These are phyloP conservation scores for Acromyrmex echinatior DNA, from an alignment of 1,140 invertebrate species.

Conservation along the genomic window DNA sequence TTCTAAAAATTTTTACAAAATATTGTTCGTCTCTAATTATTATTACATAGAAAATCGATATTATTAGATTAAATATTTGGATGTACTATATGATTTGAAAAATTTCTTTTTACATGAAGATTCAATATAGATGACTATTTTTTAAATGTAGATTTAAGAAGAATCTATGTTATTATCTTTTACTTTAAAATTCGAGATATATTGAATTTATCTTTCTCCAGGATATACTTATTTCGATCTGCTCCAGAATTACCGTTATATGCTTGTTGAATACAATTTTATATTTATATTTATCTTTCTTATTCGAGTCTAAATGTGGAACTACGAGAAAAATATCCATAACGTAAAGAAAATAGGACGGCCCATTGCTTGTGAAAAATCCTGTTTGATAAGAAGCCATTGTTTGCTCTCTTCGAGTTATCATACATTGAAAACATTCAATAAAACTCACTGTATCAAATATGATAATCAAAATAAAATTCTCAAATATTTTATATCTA, in stretches of 20 bases:
- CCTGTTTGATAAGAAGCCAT: background rate
- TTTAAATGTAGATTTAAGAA: background rate
- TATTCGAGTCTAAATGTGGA: slow-evolving; percentile 6
- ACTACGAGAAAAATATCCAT: slow-evolving; percentile 7
- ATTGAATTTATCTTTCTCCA: background rate
- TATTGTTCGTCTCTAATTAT: background rate
- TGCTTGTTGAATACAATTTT: background rate
- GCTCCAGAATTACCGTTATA: background rate
- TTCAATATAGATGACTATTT: background rate
- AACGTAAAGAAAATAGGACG: slow-evolving; percentile 17
- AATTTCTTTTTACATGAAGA: background rate
- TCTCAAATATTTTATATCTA: background rate
- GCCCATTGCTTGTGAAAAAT: background rate
- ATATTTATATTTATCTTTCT: slow-evolving; percentile 19
- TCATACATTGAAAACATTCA: slow-evolving; percentile 5
- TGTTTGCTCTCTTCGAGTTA: background rate
- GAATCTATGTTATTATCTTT: background rate
- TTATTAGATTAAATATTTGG: background rate
- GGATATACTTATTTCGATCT: background rate
- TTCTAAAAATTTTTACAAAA: background rate
- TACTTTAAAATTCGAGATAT: background rate
- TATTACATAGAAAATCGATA: background rate
- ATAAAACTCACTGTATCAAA: background rate
- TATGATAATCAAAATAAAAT: background rate
- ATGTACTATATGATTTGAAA: background rate